Evolutionary conservation across 2,113 vertebrate genomes (phyloP), one percentile per base, ranked within the genome.

Genomic region (Archocentrus centrarchus): DNA sequence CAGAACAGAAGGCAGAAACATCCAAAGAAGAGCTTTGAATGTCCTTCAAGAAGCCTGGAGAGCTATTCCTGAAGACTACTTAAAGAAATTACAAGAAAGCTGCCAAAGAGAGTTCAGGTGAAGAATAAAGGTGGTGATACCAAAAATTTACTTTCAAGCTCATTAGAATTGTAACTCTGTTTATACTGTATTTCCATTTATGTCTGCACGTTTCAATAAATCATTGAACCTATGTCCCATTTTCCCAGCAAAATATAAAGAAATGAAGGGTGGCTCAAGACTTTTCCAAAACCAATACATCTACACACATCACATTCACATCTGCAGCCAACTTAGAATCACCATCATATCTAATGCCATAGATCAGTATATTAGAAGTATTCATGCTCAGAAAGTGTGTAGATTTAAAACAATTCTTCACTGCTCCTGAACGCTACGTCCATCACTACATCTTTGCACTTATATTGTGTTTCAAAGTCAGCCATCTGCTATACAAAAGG

Each of bases 61-160:
- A 68, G 27, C 39, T 68, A 47, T 68, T 68, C 39, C 64, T 68
- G 64, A 27, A 68, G 39, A 47, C 64, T 68, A 44, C 63, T 47
- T 47, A 68, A 22, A 0, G 22, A 68, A 66, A 68, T 47, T 1
- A 68, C 44, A 1, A 44, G 8, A 47, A 68, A 68, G 39, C 22
- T 27, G 22, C 44, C 24, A 17, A 22, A 68, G 17, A 27, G 22
- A 68, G 24, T 68, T 47, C 8, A 47, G 44, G 64, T 68, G 39
- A 68, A 68, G 8, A 47, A 68, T 47, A 11, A 68, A 68, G 4
- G 39, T 68, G 14, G 24, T 47, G 39, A 68, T 39, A 68, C 17
- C 64, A 15, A 68, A 6, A 47, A 47, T 68, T 18, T 22, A 47
- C 64, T 68, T 47, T 47, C 24, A 47, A 22, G 1, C 47, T 68